Conservation (phyloP, 2,888 invertebrate genomes). For the Cheilosia vernalis region DNA sequence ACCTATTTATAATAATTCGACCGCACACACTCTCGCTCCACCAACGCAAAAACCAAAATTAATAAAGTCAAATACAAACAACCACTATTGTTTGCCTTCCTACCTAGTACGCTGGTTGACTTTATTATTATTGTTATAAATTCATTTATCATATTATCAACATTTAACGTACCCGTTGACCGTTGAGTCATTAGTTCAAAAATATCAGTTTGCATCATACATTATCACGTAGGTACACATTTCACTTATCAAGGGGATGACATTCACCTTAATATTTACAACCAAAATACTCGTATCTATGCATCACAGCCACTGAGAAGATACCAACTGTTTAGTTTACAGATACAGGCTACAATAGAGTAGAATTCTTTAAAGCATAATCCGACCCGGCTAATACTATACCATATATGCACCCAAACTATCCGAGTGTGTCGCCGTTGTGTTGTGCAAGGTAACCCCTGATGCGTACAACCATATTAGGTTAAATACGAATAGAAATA, state of each 20-base stretch:
- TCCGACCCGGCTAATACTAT: slow-evolving; percentile 2
- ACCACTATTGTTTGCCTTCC: not conserved
- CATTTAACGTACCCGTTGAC: too few species aligned
- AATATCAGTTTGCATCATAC: too few species aligned
- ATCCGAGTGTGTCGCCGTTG: slow-evolving; percentile 13
- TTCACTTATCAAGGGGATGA: not conserved
- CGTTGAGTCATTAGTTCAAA: too few species aligned
- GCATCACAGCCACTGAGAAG: not conserved
- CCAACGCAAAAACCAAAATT: not conserved
- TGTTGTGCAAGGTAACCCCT: slow-evolving; percentile 62
- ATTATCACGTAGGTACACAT: not conserved
- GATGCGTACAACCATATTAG: slow-evolving; percentile 62
- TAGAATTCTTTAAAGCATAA: not conserved
- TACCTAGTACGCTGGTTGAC: not conserved
- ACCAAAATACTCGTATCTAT: not conserved
- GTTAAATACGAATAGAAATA: slow-evolving; percentile 26
- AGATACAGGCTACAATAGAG: too few species aligned
- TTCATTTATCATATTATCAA: too few species aligned
- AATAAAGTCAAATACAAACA: not conserved
- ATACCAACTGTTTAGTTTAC: too few species aligned
- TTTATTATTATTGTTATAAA: too few species aligned
- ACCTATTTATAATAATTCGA: not conserved
- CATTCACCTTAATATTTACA: not conserved
- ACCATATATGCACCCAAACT: slow-evolving; percentile 23
- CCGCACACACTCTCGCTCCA: not conserved